Conservation (phyloP, 1,140 invertebrate species). For the Papilio machaon region DNA sequence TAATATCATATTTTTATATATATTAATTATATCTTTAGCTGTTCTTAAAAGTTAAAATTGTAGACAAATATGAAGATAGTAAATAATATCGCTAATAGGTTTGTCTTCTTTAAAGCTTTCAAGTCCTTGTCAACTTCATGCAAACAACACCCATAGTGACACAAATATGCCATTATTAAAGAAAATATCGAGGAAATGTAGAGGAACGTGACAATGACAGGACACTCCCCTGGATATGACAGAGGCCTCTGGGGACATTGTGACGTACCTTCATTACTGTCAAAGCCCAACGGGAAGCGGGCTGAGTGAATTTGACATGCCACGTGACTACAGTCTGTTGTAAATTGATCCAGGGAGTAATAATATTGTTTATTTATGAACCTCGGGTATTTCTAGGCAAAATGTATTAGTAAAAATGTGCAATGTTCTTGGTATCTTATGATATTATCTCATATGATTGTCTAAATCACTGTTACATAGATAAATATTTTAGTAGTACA, state of each 20-base stretch:
- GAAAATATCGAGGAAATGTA: conserved; percentile 40
- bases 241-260: conserved; percentile 8
- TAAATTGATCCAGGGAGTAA: conserved; percentile 36
- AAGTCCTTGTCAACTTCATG: neutral
- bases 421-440: neutral
- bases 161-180: conserved; percentile 36
- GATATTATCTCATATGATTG: no score
- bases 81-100: neutral
- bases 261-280: conserved; percentile 38
- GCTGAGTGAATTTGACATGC: conserved; percentile 37
- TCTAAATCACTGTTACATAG: no score
- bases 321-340: neutral
- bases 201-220: conserved; percentile 44
- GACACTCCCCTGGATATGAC: conserved; percentile 49
- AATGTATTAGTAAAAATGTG: neutral
- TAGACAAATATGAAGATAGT: no score
- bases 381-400: neutral
- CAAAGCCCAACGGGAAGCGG: conserved; percentile 37
- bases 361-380: neutral
- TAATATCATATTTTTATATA: no score
- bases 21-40: no score
- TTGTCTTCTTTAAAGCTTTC: neutral
- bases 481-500: no score
- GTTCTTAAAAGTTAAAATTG: no score
- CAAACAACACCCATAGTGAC: conserved; percentile 38